These are phyloP conservation scores for Henicopernis longicauda DNA, from an alignment of 2,113 vertebrate species.

Conservation along the genomic window DNA sequence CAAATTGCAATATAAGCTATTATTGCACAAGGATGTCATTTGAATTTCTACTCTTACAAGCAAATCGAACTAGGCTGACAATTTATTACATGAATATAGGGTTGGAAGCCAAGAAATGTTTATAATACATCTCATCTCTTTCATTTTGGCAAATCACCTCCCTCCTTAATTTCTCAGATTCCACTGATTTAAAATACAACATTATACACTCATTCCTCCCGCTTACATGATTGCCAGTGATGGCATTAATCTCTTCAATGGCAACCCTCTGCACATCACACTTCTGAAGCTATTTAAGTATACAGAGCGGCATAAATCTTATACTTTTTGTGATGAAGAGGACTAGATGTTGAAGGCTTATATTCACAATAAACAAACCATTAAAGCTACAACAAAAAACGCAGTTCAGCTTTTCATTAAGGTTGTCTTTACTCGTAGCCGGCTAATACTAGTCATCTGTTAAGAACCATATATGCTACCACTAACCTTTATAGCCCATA, in stretches of 20 bases:
- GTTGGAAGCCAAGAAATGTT: not conserved
- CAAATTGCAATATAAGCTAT: not conserved
- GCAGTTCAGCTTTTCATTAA: not conserved
- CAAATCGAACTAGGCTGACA: not conserved
- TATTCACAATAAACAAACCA: not conserved
- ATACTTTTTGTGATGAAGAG: not conserved
- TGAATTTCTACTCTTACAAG: not conserved
- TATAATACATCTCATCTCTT: not conserved
- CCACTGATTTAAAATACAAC: not conserved
- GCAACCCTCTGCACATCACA: not conserved
- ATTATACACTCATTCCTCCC: not conserved
- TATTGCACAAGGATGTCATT: not conserved
- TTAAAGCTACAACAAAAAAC: not conserved
- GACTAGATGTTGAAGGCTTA: not conserved
- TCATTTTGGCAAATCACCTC: not conserved
- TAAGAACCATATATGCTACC: not conserved
- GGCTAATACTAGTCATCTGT: not conserved
- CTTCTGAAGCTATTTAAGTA: not conserved
- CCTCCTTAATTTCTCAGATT: not conserved
- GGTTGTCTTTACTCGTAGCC: not conserved
- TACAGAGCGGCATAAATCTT: not conserved
- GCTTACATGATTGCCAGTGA: not conserved
- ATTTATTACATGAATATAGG: not conserved
- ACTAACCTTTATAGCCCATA: conserved; percentile 98
- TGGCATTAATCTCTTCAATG: not conserved